Evolutionary conservation across 2,113 vertebrate genomes (phyloP), one percentile per base, ranked within the genome.

Genomic region (Triplophysa tibetana): DNA sequence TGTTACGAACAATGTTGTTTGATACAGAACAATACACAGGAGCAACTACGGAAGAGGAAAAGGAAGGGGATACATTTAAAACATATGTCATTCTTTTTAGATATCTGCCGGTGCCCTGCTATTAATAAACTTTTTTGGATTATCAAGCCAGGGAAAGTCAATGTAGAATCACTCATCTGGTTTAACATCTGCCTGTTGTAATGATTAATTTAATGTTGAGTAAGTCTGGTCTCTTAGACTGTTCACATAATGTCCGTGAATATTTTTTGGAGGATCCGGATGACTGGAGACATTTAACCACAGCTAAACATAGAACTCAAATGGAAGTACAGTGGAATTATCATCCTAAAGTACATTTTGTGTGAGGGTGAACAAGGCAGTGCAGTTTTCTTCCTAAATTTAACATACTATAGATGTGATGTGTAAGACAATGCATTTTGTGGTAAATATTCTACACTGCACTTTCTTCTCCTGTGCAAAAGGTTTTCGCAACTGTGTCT

Each of bases 41-140:
- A 43, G 75, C 21, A 56, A 24, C 52, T 73, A 23, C 41, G 75
- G 62, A 80, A 67, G 63, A 63, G 78, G 43, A 80, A 78, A 79
- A 19, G 70, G 83, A 79, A 82, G 33, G 26, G 83, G 79, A 79
- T 81, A 74, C 76, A 26, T 75, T 79, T 81, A 75, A 79, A 78
- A 64, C 29, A 43, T 68, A 58, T 78, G 64, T 78, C 62, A 69
- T 73, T 61, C 17, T 52, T 38, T 79, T 70, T 52, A 61, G 66
- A 62, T 19, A 66, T 70, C 70, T 29, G 50, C 23, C 43, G 9
- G 75, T n/a, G 61, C 69, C 66, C 45, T 65, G 50, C 68, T 82
- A 82, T 74, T 78, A 74, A 74, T 82, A 78, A 17, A 62, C 23
- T 19, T 76, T 45, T 62, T 17, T 68, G 38, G 48, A 23, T 26